Conservation (phyloP, 2,888 invertebrate species). For the Ochlodes sylvanus region DNA sequence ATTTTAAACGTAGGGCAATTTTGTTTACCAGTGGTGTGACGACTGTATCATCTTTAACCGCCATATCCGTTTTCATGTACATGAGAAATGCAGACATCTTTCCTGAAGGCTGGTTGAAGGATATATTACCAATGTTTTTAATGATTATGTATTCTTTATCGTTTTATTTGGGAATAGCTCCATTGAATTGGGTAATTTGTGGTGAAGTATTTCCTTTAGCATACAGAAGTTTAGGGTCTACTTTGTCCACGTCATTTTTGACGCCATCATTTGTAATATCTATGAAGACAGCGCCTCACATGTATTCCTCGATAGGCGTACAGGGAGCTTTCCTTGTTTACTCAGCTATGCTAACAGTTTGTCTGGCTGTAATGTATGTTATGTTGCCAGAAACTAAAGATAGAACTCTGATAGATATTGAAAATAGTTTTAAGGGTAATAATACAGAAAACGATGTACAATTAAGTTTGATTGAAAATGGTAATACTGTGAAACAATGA, state of each 20-base stretch:
- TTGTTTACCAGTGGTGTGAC: constrained; percentile 71
- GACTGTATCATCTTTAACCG: constrained; percentile 68
- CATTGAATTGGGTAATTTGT: constrained; percentile 79
- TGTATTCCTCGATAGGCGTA: constrained; percentile 74
- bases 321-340: constrained; percentile 78
- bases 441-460: constrained; percentile 66
- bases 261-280: constrained; percentile 76
- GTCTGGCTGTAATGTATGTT: constrained; percentile 66
- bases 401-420: constrained; percentile 76
- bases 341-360: constrained; percentile 66
- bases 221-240: constrained; percentile 77
- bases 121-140: constrained; percentile 68
- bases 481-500: constrained; percentile 39
- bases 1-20: constrained; percentile 69
- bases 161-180: constrained; percentile 76
- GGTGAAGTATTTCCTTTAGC: constrained; percentile 79
- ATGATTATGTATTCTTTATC: constrained; percentile 74
- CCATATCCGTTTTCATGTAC: constrained; percentile 73
- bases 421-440: constrained; percentile 75
- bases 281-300: constrained; percentile 80
- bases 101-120: constrained; percentile 62
- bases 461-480: constrained; percentile 65
- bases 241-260: constrained; percentile 75
- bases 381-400: constrained; percentile 78
- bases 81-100: constrained; percentile 65